A percentile compares a stretch with the other conserved stretches of the same genome.
phyloP scores from a whole-genome alignment of 2,113 vertebrate species.

The Cygnus atratus region DNA sequence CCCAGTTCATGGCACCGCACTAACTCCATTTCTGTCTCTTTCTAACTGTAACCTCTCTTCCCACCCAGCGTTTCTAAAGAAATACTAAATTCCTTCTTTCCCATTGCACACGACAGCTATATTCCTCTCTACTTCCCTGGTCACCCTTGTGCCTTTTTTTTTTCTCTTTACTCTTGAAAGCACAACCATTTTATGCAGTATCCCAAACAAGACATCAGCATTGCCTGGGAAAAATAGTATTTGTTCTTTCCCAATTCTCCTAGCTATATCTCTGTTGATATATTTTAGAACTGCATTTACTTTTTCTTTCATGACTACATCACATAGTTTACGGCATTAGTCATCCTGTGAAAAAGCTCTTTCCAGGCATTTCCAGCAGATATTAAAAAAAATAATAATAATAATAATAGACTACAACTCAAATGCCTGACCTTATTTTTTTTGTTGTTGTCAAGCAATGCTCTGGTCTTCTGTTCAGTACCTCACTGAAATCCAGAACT shows the following conservation, averaged over 20 bases:
- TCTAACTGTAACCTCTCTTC: background rate
- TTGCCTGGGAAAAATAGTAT: background rate
- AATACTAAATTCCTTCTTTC: background rate
- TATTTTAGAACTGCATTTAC: background rate
- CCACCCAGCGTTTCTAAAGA: background rate
- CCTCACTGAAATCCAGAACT: background rate
- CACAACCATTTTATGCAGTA: background rate
- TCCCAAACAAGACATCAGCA: background rate
- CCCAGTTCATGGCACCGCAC: background rate
- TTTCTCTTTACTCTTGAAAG: background rate
- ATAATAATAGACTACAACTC: too few species aligned
- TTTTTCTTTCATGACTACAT: background rate
- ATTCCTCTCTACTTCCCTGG: background rate
- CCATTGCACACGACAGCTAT: background rate
- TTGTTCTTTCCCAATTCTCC: background rate
- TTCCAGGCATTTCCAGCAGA: background rate
- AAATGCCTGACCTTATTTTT: background rate
- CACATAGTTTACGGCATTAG: background rate
- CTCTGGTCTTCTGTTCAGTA: background rate
- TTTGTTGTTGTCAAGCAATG: background rate
- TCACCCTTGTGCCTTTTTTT: background rate
- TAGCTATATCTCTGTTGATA: background rate
- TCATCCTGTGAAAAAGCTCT: background rate
- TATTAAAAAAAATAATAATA: too few species aligned
- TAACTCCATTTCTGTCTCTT: background rate